Evolutionary conservation across 1,140 invertebrate species (phyloP).

Genomic region (Chionoecetes opilio): DNA sequence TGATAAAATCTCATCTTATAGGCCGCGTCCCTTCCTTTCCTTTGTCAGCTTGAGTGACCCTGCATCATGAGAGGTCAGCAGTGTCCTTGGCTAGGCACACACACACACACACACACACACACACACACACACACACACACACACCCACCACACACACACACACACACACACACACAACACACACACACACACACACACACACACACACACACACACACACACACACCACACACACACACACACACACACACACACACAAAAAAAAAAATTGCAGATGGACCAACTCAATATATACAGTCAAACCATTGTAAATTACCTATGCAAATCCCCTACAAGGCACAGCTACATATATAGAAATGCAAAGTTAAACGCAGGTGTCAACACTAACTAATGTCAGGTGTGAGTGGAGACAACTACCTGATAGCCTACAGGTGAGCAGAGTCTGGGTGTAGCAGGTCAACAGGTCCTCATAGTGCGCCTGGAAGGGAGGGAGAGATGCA

Average conservation of each 20-base stretch:
- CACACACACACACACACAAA: neutral
- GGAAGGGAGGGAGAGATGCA: neutral
- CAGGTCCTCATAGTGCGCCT: neutral
- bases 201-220: conserved; percentile 27
- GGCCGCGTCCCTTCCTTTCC: no score
- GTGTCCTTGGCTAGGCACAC: neutral
- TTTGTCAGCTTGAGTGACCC: no score
- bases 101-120: neutral
- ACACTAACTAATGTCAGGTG: neutral
- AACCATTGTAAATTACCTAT: neutral
- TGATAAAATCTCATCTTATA: no score
- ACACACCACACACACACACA: conserved; percentile 24
- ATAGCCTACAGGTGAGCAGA: neutral
- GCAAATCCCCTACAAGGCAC: neutral
- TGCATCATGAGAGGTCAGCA: no score
- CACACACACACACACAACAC: conserved; percentile 25
- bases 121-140: conserved; percentile 25
- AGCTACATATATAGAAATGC: neutral
- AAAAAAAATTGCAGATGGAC: no score
- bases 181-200: conserved; percentile 27
- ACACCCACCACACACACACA: conserved; percentile 17
- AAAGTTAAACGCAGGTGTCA: neutral
- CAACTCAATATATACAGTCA: neutral
- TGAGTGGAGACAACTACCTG: neutral
- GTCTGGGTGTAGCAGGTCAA: neutral